Evolutionary conservation across 2,797 vertebrate genomes (phyloP).

Genomic region (Myiothlypis coronata): DNA sequence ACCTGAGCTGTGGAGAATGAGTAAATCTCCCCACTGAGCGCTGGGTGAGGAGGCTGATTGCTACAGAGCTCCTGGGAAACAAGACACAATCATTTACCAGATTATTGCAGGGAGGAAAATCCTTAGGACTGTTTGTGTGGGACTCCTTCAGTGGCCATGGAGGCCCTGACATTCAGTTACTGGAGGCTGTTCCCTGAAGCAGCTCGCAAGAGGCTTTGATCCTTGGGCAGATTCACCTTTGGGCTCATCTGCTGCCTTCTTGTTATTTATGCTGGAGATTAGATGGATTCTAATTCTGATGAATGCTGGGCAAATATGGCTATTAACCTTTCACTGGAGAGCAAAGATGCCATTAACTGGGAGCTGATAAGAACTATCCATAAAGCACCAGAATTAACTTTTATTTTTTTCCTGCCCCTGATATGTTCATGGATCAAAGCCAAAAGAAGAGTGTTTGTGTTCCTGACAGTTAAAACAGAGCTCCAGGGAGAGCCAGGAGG

Average conservation of each 20-base stretch:
- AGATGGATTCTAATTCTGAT: neutral
- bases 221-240: conserved; percentile 45
- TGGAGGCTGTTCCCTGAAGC: neutral
- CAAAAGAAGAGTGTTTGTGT: neutral
- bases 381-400: conserved; percentile 27
- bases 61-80: neutral
- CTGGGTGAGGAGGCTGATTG: neutral
- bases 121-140: neutral
- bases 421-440: neutral
- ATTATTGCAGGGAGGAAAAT: neutral
- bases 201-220: neutral
- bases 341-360: conserved; percentile 33
- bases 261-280: conserved; percentile 4
- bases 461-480: neutral
- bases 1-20: neutral
- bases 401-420: neutral
- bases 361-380: conserved; percentile 22
- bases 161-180: neutral
- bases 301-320: neutral
- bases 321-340: conserved; percentile 49
- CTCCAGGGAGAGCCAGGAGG: neutral
- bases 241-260: conserved; percentile 5
- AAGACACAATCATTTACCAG: neutral
- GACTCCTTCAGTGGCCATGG: neutral
- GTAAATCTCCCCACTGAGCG: neutral